Conservation (phyloP, 2,797 vertebrate species). For the Potorous gilbertii region DNA sequence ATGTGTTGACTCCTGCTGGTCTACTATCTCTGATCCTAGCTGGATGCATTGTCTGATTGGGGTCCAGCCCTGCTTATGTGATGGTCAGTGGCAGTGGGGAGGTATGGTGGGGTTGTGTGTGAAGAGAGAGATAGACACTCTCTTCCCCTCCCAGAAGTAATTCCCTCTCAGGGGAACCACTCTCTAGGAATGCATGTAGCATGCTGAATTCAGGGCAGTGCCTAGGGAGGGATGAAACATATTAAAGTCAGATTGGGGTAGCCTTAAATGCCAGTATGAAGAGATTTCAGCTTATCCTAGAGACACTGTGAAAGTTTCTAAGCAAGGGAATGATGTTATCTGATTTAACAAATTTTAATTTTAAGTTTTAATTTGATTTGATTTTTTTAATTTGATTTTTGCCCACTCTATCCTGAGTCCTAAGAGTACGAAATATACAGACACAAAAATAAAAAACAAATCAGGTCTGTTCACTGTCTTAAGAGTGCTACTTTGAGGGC, state of each 20-base stretch:
- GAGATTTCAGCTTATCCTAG: neutral
- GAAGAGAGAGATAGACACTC: neutral
- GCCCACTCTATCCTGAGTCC: neutral
- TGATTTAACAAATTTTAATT: neutral
- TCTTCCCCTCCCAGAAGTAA: neutral
- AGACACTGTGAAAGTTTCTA: neutral
- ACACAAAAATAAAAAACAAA: neutral
- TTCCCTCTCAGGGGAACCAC: neutral
- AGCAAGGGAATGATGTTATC: neutral
- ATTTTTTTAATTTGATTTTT: too few relatives aligned
- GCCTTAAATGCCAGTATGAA: neutral
- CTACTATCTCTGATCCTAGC: neutral
- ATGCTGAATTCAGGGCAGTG: neutral
- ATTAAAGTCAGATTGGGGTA: neutral
- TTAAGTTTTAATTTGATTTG: too few relatives aligned
- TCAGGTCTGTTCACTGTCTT: neutral
- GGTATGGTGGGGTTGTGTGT: neutral
- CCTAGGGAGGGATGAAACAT: neutral
- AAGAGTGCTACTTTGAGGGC: neutral
- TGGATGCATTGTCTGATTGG: neutral
- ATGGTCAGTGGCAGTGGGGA: neutral
- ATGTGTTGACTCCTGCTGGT: neutral
- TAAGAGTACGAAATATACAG: neutral
- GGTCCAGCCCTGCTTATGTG: neutral
- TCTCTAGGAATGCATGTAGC: neutral